Base-by-base conservation (phyloP, 2,888 invertebrate species). In the Drymonia ruficornis region DNA sequence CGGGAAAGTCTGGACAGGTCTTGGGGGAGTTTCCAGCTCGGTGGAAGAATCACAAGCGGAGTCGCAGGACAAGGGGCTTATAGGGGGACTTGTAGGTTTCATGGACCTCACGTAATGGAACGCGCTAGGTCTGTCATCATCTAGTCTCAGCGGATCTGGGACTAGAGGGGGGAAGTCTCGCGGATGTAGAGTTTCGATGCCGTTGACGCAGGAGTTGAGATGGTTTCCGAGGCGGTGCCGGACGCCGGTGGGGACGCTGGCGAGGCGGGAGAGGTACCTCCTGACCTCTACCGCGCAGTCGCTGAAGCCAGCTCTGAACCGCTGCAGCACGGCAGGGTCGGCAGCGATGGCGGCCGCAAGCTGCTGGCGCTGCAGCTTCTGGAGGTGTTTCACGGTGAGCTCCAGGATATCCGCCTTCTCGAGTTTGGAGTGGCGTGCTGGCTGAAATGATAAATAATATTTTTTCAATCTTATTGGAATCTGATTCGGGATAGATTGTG, bases 341-440 rank as follows among this genome's bases (percentile, higher is more conserved):
- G 96, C 95, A 0, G 97, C 96, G 65, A 96, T 96, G 23, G 97
- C 96, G 65, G 96, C 95, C 9, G 96, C 96, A 46, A 96, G 88
- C 83, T 98, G 98, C 81, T 98, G 97, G 12, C 97, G 94, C 80
- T 98, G 98, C 15, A 99, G 91, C 59, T 96, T 96, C 82, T 98
- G 97, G 49, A 99, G 93, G 83, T 98, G 98, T 81, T 97, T 97
- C 47, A 99, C 98, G 0, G 98, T 98, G 94, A 98, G 96, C 87
- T 99, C 99, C 52, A 99, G 91, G 70, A 99, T 98, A 85, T 99
- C 99, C 0, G 99, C 98, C 83, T 99, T 99, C 86, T 99, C 99
- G 75, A 99, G 93, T 84, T 99, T 99, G 6, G 98, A 97, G 89
- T 98, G 98, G 55, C 98, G 95, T 1, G 97, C 95, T 38, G 98